Conservation (phyloP, 2,888 invertebrate species). For the Clostera curtula region DNA sequence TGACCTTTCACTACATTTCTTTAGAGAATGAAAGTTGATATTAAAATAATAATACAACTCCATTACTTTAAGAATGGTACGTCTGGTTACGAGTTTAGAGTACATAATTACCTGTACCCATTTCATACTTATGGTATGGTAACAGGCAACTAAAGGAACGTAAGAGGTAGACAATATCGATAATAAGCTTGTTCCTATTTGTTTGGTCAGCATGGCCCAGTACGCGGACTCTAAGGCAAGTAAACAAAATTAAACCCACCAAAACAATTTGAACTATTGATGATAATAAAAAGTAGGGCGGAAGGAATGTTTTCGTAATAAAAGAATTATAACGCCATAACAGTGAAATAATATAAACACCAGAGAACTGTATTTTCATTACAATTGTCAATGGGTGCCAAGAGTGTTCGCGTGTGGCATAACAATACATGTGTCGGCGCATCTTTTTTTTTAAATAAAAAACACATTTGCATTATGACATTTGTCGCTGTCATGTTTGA, state of each 20-base stretch:
- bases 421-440: conserved; percentile 40
- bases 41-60: conserved; percentile 2
- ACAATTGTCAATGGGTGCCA: conserved; percentile 31
- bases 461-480: conserved; percentile 44
- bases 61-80: too few relatives aligned
- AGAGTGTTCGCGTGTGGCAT: conserved; percentile 35
- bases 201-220: too few relatives aligned
- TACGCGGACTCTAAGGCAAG: not conserved
- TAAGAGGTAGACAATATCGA: too few relatives aligned
- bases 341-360: conserved; percentile 24
- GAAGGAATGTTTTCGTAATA: conserved; percentile 15
- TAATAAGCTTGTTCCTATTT: too few relatives aligned
- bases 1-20: conserved; percentile 31
- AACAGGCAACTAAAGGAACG: too few relatives aligned
- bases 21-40: conserved; percentile 10
- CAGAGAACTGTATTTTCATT: conserved; percentile 27
- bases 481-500: conserved; percentile 31
- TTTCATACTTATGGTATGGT: too few relatives aligned
- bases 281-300: conserved; percentile 2
- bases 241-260: conserved; percentile 1
- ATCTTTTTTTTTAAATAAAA: conserved; percentile 36
- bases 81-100: too few relatives aligned
- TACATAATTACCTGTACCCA: too few relatives aligned
- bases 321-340: conserved; percentile 19
- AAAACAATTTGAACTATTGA: conserved; percentile 2